Evolutionary conservation across 2,888 invertebrate species (phyloP), one percentile per base, ranked within the genome.

Genomic region (Pristionchus entomophagus): DNA sequence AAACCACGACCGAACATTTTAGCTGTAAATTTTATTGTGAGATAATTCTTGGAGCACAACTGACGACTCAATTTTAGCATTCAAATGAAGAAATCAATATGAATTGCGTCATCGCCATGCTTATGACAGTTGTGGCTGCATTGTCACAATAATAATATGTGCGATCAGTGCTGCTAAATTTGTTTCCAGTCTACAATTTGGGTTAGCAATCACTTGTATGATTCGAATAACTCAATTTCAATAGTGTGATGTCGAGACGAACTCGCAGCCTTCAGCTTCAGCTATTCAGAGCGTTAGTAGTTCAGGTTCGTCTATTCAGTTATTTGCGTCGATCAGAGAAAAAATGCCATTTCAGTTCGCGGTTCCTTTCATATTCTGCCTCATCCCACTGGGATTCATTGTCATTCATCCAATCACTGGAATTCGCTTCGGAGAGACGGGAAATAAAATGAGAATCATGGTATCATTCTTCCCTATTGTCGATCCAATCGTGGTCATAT

Each of bases 271-370:
- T 73, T 8, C 73, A 73, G 22, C 3, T 73, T 41, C 73, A 73
- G 22, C 26, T 73, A 1, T 73, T 38, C 73, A 22, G 38, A 6
- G 73, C n/a, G 17, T 38, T 38, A 19, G n/a, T 73, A 14, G 38
- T 73, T 6, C 73, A 73, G 73, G 73, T 41, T 8, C 12, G 38
- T 73, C 8, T 38, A 22, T 73, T 73, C 35, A 4, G 35, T n/a
- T n/a, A n/a, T n/a, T n/a, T n/a, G n/a, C n/a, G n/a, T n/a, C 19
- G 38, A 29, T 10, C 29, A 29, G 12, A 19, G 1, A 26, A n/a
- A n/a, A n/a, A n/a, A n/a, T n/a, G n/a, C n/a, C n/a, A n/a, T 19
- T 73, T 41, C 73, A 73, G 73, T 73, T 73, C n/a, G 22, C 73
- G 22, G 41, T 73, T 22, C 73, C 73, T 19, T 35, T 41, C 22